Conservation (phyloP, 2,113 vertebrate genomes). For the Peromyscus leucopus region DNA sequence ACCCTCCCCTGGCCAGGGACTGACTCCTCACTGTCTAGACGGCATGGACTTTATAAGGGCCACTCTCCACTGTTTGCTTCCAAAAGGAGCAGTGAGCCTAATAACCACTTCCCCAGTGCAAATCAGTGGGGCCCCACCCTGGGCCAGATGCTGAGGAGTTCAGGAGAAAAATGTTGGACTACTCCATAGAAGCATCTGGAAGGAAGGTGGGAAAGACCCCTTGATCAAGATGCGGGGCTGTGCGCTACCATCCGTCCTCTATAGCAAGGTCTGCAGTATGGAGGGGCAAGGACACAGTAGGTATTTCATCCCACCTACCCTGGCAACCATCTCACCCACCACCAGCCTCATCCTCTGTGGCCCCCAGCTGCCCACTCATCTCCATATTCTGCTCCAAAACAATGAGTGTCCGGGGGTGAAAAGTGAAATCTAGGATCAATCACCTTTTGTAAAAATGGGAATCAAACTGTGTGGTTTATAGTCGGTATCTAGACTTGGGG, state of each 20-base stretch:
- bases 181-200: neutral
- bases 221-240: neutral
- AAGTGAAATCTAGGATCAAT: neutral
- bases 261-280: neutral
- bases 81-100: neutral
- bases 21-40: neutral
- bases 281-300: neutral
- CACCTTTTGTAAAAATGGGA: neutral
- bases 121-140: neutral
- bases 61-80: neutral
- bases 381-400: neutral
- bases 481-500: neutral
- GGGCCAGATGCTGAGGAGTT: neutral
- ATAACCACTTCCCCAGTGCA: neutral
- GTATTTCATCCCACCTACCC: neutral
- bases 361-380: too few species aligned
- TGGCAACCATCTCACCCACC: neutral
- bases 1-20: neutral
- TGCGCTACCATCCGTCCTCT: rapidly evolving
- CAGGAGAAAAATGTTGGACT: neutral
- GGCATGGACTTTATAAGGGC: neutral
- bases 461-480: neutral
- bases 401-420: neutral
- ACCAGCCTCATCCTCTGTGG: neutral
- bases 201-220: neutral